Conservation (phyloP, 1,140 invertebrate genomes). For the Atopsyche davidsoni region DNA sequence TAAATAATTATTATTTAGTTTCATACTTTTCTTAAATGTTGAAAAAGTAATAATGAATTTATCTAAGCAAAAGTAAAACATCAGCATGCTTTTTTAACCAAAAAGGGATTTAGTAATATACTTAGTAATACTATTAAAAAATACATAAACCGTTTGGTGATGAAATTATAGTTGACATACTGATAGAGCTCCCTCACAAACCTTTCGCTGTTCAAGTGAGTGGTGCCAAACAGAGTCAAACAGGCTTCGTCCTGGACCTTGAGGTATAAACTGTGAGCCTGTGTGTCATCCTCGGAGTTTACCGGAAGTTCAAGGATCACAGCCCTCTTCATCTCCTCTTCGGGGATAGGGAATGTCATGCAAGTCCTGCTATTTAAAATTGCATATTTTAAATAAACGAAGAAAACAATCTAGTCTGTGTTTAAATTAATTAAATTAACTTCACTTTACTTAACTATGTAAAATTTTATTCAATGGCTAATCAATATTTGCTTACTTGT, state of each 20-base stretch:
- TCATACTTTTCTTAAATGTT: background rate
- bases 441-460: no score
- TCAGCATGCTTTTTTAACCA: background rate
- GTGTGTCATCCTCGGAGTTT: background rate
- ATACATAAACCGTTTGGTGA: background rate
- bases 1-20: no score
- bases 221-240: conserved; percentile 6
- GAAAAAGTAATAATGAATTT: background rate
- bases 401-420: background rate
- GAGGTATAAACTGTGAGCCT: conserved; percentile 7
- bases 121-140: no score
- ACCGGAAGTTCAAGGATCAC: conserved; percentile 1
- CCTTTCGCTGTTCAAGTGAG: background rate
- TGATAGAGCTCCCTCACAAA: background rate
- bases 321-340: conserved; percentile 8
- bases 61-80: background rate
- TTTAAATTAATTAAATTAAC: no score
- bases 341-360: background rate
- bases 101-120: background rate
- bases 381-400: background rate
- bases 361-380: background rate
- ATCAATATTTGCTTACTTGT: no score
- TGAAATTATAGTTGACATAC: background rate
- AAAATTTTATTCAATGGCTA: no score
- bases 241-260: background rate